Conservation (phyloP, 2,888 invertebrate species). For the Ormyrus nitidulus region DNA sequence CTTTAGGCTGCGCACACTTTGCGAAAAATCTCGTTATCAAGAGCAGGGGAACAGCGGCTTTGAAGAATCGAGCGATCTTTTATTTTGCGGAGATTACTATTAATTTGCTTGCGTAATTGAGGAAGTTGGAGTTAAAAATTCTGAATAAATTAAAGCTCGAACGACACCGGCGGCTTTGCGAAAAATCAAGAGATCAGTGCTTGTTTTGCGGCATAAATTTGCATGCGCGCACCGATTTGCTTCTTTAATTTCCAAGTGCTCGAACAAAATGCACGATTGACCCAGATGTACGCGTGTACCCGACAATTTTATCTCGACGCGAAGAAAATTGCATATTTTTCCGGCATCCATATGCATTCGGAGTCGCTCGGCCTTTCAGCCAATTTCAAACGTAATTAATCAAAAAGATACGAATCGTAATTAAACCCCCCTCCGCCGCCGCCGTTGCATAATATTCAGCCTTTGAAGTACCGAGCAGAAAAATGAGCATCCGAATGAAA, state of each 20-base stretch:
- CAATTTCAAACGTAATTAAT: too few relatives aligned
- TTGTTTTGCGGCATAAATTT: too few relatives aligned
- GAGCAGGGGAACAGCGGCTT: background rate
- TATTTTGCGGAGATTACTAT: conserved; percentile 3
- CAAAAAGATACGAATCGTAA: too few relatives aligned
- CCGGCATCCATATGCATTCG: background rate
- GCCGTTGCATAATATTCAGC: background rate
- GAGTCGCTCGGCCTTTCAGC: too few relatives aligned
- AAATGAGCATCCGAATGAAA: too few relatives aligned
- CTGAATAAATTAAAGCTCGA: too few relatives aligned
- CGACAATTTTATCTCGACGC: conserved; percentile 18
- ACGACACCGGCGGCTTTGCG: too few relatives aligned
- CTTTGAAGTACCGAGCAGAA: too few relatives aligned
- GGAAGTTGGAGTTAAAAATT: background rate
- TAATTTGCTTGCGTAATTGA: conserved; percentile 4
- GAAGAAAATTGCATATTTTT: conserved; percentile 11
- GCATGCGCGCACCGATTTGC: background rate
- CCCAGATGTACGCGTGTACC: background rate
- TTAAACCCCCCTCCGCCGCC: background rate
- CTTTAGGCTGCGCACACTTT: conserved; percentile 8
- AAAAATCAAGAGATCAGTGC: too few relatives aligned
- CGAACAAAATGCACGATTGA: conserved; percentile 10
- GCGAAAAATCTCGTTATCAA: conserved; percentile 19
- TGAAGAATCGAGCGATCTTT: background rate
- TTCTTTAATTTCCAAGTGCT: conserved; percentile 9